Evolutionary conservation across 2,113 vertebrate genomes (phyloP).

Genomic region (Sclerurus mexicanus): DNA sequence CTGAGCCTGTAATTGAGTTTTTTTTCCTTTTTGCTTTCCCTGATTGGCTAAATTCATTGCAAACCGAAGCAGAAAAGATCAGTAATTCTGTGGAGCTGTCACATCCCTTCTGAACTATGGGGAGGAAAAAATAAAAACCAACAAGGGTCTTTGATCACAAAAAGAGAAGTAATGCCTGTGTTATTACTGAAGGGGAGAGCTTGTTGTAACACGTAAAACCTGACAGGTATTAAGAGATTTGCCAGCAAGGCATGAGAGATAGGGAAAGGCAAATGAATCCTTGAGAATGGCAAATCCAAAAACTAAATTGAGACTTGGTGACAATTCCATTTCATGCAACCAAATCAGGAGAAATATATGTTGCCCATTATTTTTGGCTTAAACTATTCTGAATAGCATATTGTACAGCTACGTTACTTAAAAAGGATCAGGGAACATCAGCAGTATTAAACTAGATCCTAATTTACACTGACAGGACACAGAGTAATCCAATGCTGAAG

Average conservation of each 20-base stretch:
- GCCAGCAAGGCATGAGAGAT: not conserved
- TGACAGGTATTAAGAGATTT: constrained; percentile 17
- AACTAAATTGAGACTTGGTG: not conserved
- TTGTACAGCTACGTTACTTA: constrained; percentile 7
- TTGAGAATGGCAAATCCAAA: not conserved
- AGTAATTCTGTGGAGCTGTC: not conserved
- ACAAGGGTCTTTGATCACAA: not conserved
- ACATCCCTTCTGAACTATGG: not conserved
- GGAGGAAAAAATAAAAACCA: not conserved
- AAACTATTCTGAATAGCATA: constrained; percentile 1
- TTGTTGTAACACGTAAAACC: not conserved
- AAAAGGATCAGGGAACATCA: constrained; percentile 14
- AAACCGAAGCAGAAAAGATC: not conserved
- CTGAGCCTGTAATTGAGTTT: not conserved
- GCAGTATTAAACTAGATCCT: constrained; percentile 20
- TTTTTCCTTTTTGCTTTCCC: not conserved
- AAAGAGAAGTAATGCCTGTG: not conserved
- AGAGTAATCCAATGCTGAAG: not conserved
- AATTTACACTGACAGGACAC: constrained; percentile 21
- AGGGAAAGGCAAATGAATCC: not conserved
- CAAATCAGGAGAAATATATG: not conserved
- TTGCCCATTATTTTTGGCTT: constrained; percentile 51
- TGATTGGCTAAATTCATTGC: not conserved
- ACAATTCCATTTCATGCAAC: not conserved
- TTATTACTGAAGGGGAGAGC: not conserved